phyloP scores from a whole-genome alignment of 2,113 vertebrate genomes.

The Heteronetta atricapilla region DNA sequence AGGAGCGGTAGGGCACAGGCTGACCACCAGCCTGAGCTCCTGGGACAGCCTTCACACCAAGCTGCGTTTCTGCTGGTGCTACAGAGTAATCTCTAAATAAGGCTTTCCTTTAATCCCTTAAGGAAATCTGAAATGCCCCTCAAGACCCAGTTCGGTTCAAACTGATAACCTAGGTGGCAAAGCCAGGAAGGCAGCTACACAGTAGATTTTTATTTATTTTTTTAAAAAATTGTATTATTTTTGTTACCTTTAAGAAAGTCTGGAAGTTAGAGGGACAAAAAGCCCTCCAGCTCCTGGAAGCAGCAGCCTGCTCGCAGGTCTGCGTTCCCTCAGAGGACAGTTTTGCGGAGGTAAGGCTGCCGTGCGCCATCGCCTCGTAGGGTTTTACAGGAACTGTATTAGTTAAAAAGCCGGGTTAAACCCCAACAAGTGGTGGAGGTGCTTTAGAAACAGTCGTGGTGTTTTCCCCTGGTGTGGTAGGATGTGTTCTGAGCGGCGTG shows the following conservation, averaged over 20 bases:
- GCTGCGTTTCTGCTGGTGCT: neutral
- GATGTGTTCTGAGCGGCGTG: accelerated
- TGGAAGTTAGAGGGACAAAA: neutral
- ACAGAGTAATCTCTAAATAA: neutral
- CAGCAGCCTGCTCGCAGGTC: neutral
- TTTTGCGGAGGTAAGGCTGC: neutral
- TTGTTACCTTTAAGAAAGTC: neutral
- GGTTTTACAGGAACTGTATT: neutral
- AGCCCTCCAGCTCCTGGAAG: neutral
- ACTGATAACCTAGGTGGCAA: neutral
- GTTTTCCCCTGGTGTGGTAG: accelerated
- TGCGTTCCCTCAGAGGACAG: neutral
- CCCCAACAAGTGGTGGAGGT: neutral
- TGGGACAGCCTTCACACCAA: neutral
- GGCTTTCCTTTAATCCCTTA: neutral
- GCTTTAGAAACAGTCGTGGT: accelerated
- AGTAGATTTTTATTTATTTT: neutral
- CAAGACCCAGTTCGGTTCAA: neutral
- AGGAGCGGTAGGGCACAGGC: too few relatives aligned
- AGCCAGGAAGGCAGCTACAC: neutral
- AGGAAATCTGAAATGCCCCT: neutral
- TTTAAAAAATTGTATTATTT: neutral
- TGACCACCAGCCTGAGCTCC: too few relatives aligned
- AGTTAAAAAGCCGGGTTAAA: too few relatives aligned
- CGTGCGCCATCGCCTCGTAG: accelerated